Evolutionary conservation across 2,888 invertebrate species (phyloP), one percentile per base, ranked within the genome.

Genomic region (Pantelozetes paolii): DNA sequence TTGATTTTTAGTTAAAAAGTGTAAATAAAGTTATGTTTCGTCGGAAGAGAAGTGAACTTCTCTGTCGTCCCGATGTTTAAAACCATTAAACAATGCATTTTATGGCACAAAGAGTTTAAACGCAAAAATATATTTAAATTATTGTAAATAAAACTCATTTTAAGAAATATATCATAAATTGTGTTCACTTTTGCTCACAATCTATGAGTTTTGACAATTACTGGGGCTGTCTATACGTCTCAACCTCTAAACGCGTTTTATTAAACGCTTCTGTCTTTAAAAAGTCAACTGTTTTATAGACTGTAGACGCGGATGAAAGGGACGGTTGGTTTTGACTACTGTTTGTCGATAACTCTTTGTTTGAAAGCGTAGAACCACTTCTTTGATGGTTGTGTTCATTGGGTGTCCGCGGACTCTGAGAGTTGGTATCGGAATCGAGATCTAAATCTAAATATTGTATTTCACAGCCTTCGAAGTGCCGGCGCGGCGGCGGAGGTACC

Each of bases 281-380:
- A 84, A 95, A 95, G 84, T 96, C 95, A 0, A 96, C 94, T 1
- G 90, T 91, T 82, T 94, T 92, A 83, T 95, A 95, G 11, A 91
- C 91, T 0, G 90, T 84, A 79, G 75, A 26, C 77, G 26, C 50
- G 69, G 36, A 54, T 15, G 59, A 50, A 26, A 18, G n/a, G 32
- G 54, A n/a, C 45, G 50, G 57, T 70, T 71, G 70, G 28, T 18
- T 70, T 59, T 28, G 78, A 73, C 73, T 79, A 79, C 3, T 26
- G 15, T 18, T 36, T 15, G 64, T 36, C n/a, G 64, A n/a, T 5
- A 64, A n/a, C 20, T 71, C 71, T 71, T 71, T 71, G 32, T 50
- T 54, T n/a, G 36, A 54, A n/a, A 48, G 73, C 28, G 74, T 54
- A 1, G 50, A 74, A 45, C 36, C 26, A 26, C 40, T 72, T 32